phyloP scores from a whole-genome alignment of 2,797 vertebrate species.

The Craterocephalus amniculus region DNA sequence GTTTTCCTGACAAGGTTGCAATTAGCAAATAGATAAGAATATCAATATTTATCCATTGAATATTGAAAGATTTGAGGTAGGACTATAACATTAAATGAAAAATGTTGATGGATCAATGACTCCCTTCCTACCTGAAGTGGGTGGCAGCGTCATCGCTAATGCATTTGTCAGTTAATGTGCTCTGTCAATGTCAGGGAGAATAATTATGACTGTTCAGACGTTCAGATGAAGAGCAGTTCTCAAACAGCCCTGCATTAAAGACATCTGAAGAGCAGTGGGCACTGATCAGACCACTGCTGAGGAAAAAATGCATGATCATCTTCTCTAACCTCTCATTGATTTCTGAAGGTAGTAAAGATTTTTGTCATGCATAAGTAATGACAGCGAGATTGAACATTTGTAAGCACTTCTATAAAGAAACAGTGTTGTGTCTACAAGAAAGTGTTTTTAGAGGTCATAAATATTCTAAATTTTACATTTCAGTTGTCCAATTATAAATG shows the following conservation, averaged over 20 bases:
- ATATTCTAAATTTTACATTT: not conserved
- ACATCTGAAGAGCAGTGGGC: conserved; percentile 53
- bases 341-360: conserved; percentile 34
- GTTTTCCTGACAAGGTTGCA: conserved; percentile 7
- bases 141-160: conserved; percentile 63
- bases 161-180: conserved; percentile 66
- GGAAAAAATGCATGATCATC: conserved; percentile 18
- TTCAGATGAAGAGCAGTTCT: conserved; percentile 41
- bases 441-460: not conserved
- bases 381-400: not conserved
- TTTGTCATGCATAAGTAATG: conserved; percentile 30
- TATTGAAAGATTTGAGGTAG: conserved; percentile 18
- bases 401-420: not conserved
- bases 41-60: conserved; percentile 48
- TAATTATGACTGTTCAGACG: conserved; percentile 60
- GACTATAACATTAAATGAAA: conserved; percentile 37
- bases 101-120: conserved; percentile 42
- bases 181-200: conserved; percentile 39
- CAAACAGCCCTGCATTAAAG: conserved; percentile 33
- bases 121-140: conserved; percentile 42
- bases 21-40: conserved; percentile 27
- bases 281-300: conserved; percentile 58
- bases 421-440: not conserved
- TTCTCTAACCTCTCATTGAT: conserved; percentile 52
- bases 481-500: conserved; percentile 28